phyloP scores from a whole-genome alignment of 2,797 vertebrate species.

The Gymnothorax reevesii region DNA sequence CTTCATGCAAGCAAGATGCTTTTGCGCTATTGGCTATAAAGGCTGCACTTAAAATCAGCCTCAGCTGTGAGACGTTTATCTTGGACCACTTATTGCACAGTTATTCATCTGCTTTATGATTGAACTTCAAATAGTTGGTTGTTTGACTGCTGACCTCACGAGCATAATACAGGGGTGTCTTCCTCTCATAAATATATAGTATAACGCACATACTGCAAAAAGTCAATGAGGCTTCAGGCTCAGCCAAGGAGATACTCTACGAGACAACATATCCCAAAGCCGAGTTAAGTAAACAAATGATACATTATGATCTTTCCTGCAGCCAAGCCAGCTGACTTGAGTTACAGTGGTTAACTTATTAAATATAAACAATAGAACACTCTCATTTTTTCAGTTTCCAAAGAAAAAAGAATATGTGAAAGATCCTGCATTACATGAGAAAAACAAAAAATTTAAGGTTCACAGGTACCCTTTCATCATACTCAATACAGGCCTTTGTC shows the following conservation, averaged over 20 bases:
- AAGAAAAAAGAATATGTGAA: slow-evolving; percentile 17
- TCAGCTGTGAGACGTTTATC: background rate
- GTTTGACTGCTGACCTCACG: background rate
- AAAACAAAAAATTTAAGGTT: background rate
- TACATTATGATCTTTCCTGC: background rate
- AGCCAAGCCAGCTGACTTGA: background rate
- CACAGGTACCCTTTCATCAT: background rate
- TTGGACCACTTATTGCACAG: slow-evolving; percentile 5
- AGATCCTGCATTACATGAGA: background rate
- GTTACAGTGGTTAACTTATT: slow-evolving; percentile 6
- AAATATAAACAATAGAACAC: background rate
- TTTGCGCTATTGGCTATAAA: background rate
- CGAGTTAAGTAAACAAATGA: background rate
- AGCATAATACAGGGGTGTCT: background rate
- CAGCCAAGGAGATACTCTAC: background rate
- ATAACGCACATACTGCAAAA: background rate
- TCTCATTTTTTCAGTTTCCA: slow-evolving; percentile 12
- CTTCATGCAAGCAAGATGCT: slow-evolving; percentile 2
- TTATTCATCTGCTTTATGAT: background rate
- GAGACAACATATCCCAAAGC: background rate
- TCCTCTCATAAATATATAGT: background rate
- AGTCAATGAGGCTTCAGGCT: background rate
- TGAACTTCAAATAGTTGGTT: background rate
- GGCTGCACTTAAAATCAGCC: background rate
- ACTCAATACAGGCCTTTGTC: slow-evolving; percentile 17